A percentile compares a stretch with the other conserved stretches of the same genome.
phyloP scores from a whole-genome alignment of 30 jellyfish, hydroid and myxozoan species.

The Turritopsis rubra region DNA sequence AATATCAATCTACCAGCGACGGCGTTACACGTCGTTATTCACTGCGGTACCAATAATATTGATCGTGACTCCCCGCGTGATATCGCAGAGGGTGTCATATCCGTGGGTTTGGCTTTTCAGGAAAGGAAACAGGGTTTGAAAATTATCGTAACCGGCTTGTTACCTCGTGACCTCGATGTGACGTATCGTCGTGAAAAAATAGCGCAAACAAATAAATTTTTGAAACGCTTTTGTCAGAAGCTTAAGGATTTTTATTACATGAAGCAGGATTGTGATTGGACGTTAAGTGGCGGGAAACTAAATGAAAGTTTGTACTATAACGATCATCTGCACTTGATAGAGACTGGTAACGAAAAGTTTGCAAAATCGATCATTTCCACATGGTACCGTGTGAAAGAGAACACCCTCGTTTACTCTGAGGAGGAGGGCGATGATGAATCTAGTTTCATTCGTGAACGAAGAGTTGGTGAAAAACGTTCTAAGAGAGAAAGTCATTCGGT shows the following conservation, averaged over 20 bases:
- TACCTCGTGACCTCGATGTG: slow-evolving; percentile 80
- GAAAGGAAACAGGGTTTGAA: slow-evolving; percentile 80
- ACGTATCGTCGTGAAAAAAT: slow-evolving; percentile 74
- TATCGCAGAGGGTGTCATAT: slow-evolving; percentile 70
- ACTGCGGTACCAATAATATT: slow-evolving; percentile 86
- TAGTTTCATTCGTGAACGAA: neutral
- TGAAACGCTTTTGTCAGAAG: slow-evolving; percentile 60
- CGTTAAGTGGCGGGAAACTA: slow-evolving; percentile 56
- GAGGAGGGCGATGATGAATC: slow-evolving; percentile 17
- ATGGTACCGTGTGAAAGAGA: slow-evolving; percentile 59
- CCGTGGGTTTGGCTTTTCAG: slow-evolving; percentile 77
- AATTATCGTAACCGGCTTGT: slow-evolving; percentile 75
- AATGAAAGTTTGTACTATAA: slow-evolving; percentile 52
- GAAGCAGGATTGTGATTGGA: slow-evolving; percentile 94
- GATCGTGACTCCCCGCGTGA: slow-evolving; percentile 76
- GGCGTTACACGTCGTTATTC: slow-evolving; percentile 65
- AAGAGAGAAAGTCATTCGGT: neutral
- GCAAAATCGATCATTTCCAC: slow-evolving; percentile 66
- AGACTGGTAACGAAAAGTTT: slow-evolving; percentile 78
- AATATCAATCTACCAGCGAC: slow-evolving; percentile 76
- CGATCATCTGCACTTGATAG: slow-evolving; percentile 77
- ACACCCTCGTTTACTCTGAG: slow-evolving; percentile 36
- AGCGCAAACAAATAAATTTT: slow-evolving; percentile 55
- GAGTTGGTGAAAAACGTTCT: neutral
- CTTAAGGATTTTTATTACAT: slow-evolving; percentile 66